Conservation (phyloP, 2,113 vertebrate genomes). For the Mirounga angustirostris region DNA sequence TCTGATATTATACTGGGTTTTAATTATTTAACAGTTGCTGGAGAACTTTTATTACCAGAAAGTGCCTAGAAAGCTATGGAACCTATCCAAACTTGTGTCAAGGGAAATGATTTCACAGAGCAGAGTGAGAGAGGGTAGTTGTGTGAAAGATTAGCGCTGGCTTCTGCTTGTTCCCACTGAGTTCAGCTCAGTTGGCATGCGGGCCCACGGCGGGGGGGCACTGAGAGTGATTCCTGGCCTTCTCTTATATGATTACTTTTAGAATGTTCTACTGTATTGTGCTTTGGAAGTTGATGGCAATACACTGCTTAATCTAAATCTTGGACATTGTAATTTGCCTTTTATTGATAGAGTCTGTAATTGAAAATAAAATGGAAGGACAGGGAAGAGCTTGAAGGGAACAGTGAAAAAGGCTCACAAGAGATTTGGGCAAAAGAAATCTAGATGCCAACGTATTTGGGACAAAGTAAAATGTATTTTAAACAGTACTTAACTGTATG, state of each 20-base stretch:
- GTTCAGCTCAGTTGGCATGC: neutral
- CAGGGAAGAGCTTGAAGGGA: neutral
- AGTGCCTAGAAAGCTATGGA: neutral
- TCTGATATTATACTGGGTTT: neutral
- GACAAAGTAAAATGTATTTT: neutral
- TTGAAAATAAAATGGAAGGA: constrained; percentile 5
- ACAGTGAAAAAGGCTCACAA: neutral
- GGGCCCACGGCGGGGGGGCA: too few relatives aligned
- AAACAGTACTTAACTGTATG: neutral
- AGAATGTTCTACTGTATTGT: neutral
- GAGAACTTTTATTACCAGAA: neutral
- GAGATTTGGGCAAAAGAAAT: constrained; percentile 17
- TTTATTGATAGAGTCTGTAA: neutral
- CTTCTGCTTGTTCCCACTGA: neutral
- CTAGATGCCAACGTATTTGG: neutral
- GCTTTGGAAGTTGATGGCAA: neutral
- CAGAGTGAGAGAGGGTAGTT: neutral
- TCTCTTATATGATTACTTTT: neutral
- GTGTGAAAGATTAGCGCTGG: neutral
- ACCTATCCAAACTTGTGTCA: neutral
- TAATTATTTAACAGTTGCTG: constrained; percentile 30
- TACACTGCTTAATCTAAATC: neutral
- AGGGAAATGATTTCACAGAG: neutral
- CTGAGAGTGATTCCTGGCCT: neutral
- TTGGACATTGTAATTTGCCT: neutral